A percentile compares a stretch with the other conserved stretches of the same genome.
Evolutionary conservation across 2,113 vertebrate genomes (phyloP).

Genomic region (Hydropotes inermis): DNA sequence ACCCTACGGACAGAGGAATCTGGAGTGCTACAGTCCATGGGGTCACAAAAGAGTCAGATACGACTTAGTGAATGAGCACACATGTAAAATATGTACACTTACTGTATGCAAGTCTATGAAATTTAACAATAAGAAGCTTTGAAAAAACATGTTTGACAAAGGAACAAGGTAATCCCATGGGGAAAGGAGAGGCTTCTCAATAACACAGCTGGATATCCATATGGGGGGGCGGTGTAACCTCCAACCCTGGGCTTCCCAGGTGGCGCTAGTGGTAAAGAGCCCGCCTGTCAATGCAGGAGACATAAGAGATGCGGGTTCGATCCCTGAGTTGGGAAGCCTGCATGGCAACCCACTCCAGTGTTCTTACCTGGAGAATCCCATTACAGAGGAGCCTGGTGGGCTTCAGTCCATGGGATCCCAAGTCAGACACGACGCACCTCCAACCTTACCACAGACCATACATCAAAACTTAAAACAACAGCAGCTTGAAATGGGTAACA

Average conservation of each 20-base stretch:
- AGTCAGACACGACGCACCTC: background rate
- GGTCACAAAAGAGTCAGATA: background rate
- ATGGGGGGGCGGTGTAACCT: background rate
- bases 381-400: background rate
- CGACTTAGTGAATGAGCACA: accelerated
- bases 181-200: background rate
- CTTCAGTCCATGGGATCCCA: background rate
- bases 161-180: background rate
- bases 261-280: background rate
- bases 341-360: background rate
- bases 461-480: background rate
- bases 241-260: background rate
- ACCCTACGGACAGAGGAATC: background rate
- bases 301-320: background rate
- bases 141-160: background rate
- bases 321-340: accelerated
- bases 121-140: background rate
- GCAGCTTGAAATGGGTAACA: background rate
- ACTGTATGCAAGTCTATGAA: background rate
- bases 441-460: background rate
- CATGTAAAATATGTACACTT: accelerated
- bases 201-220: background rate
- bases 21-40: background rate
- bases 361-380: background rate
- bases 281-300: background rate